Evolutionary conservation across 2,888 invertebrate genomes (phyloP).

Genomic region (Sesamia inferens): DNA sequence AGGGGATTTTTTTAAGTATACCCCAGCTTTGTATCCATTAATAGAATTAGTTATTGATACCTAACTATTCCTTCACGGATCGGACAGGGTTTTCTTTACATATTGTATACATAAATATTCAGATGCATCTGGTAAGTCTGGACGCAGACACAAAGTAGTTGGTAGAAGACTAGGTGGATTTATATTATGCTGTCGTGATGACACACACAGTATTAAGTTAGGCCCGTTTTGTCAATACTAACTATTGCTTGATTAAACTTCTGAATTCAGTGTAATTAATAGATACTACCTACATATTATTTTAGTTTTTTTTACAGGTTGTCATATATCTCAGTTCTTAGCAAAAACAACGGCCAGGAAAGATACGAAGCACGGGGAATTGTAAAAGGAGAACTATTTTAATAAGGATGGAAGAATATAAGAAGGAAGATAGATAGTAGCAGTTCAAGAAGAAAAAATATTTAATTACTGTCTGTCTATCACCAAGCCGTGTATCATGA

Average conservation of each 20-base stretch:
- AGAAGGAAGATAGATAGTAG: not conserved
- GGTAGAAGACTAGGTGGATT: not conserved
- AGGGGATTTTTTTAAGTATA: too few species aligned
- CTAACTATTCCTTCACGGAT: too few species aligned
- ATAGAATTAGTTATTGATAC: too few species aligned
- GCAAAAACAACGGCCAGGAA: not conserved
- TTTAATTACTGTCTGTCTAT: not conserved
- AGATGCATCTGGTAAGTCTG: not conserved
- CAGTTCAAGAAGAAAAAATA: too few species aligned
- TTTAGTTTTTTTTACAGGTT: not conserved
- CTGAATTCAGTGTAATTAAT: not conserved
- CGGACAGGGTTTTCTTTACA: too few species aligned
- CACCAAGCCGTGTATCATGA: too few species aligned
- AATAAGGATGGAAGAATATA: too few species aligned
- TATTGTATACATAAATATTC: not conserved
- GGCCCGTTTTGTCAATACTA: not conserved
- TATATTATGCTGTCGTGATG: not conserved
- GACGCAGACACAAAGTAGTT: not conserved
- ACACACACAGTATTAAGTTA: not conserved
- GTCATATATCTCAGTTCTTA: not conserved
- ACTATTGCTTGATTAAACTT: not conserved
- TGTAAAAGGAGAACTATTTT: not conserved
- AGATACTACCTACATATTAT: not conserved
- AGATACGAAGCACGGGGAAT: not conserved
- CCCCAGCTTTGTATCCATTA: too few species aligned